A percentile compares a stretch with the other conserved stretches of the same genome.
phyloP scores from a whole-genome alignment of 64 coral and sea anemone species.

The Astreopora myriophthalma region DNA sequence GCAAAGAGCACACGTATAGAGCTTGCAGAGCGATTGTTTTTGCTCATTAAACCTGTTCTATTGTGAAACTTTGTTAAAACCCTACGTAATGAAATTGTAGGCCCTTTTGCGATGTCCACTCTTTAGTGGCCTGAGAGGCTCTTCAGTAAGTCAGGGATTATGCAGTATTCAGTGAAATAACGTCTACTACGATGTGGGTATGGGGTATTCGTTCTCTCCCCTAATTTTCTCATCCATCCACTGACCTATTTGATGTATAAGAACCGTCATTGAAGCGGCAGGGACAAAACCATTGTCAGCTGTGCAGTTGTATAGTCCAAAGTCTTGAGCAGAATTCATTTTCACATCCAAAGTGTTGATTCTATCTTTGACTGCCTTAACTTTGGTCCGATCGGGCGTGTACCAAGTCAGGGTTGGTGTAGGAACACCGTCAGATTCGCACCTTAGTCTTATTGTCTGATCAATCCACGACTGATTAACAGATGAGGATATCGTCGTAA shows the following conservation, averaged over 20 bases:
- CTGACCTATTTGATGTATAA: not conserved
- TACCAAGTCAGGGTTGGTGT: not conserved
- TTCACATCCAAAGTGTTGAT: not conserved
- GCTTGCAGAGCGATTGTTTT: too few species aligned
- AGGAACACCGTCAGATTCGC: constrained; percentile 16
- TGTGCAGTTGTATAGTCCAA: not conserved
- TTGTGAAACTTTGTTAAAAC: too few species aligned
- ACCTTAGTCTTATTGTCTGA: not conserved
- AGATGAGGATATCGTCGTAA: not conserved
- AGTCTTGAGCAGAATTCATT: not conserved
- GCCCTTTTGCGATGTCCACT: too few species aligned
- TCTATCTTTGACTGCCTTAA: not conserved
- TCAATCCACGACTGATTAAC: not conserved
- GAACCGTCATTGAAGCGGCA: not conserved
- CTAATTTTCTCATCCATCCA: too few species aligned
- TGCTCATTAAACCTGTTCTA: too few species aligned
- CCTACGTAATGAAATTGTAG: too few species aligned
- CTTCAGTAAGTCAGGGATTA: too few species aligned
- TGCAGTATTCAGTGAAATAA: too few species aligned
- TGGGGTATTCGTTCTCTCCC: too few species aligned
- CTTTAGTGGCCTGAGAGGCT: too few species aligned
- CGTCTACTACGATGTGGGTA: too few species aligned
- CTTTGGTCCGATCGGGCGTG: not conserved
- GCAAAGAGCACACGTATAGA: too few species aligned
- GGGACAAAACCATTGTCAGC: not conserved